A percentile compares a stretch with the other conserved stretches of the same genome.
These are phyloP conservation scores for Tenthredo distinguenda DNA, from an alignment of 2,888 invertebrate genomes.

Conservation along the genomic window DNA sequence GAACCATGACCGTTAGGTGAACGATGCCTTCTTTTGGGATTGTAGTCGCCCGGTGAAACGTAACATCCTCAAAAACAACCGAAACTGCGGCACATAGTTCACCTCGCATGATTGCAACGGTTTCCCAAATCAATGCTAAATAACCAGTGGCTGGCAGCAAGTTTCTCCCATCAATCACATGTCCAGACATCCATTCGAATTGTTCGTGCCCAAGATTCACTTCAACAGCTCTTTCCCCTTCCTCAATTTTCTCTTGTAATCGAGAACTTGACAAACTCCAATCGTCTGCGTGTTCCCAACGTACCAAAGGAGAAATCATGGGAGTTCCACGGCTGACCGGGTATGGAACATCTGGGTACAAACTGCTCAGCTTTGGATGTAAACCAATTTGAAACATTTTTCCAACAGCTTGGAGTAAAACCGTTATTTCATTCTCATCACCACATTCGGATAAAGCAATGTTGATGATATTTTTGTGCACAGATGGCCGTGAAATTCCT, in stretches of 20 bases:
- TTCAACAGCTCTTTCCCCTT: constrained; percentile 80
- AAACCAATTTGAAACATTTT: constrained; percentile 89
- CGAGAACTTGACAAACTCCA: constrained; percentile 77
- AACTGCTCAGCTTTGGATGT: constrained; percentile 85
- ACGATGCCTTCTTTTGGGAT: constrained; percentile 78
- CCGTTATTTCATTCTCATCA: constrained; percentile 82
- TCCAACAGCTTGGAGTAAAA: constrained; percentile 82
- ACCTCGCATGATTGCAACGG: constrained; percentile 77
- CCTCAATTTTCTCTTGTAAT: no score
- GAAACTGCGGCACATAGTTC: constrained; percentile 77
- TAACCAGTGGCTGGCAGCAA: constrained; percentile 85
- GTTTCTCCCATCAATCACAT: constrained; percentile 86
- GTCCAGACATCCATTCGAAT: constrained; percentile 86
- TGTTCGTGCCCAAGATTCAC: constrained; percentile 84
- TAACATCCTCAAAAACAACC: constrained; percentile 80
- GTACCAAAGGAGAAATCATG: constrained; percentile 89
- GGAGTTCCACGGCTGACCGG: constrained; percentile 94
- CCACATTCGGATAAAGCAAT: constrained; percentile 86
- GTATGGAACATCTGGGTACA: constrained; percentile 88
- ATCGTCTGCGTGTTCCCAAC: constrained; percentile 93
- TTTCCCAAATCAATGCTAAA: constrained; percentile 80
- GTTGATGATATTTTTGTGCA: constrained; percentile 84
- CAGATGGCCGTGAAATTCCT: constrained; percentile 88
- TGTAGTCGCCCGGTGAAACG: constrained; percentile 80
- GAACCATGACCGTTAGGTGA: constrained; percentile 68